These are phyloP conservation scores for Otus sunia DNA, from an alignment of 2,113 vertebrate genomes.

Conservation along the genomic window DNA sequence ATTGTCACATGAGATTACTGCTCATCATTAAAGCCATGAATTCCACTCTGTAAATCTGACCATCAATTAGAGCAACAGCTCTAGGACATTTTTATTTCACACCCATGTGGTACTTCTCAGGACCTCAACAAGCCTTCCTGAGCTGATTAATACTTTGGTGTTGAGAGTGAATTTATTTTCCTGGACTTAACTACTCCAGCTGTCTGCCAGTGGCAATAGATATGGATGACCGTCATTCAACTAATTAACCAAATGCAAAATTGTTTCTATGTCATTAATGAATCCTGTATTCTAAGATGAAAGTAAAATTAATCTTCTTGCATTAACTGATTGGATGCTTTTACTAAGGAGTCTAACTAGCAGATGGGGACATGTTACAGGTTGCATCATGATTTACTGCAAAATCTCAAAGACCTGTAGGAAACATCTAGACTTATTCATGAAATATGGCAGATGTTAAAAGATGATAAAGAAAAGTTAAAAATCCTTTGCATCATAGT, in stretches of 20 bases:
- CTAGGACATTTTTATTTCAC: background rate
- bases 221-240: conserved; percentile 71
- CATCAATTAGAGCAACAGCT: background rate
- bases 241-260: conserved; percentile 76
- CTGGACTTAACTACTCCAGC: conserved; percentile 68
- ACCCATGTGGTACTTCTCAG: background rate
- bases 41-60: background rate
- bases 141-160: conserved; percentile 66
- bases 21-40: background rate
- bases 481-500: background rate
- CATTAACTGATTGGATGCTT: conserved; percentile 17
- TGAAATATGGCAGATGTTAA: background rate
- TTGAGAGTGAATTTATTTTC: conserved; percentile 75
- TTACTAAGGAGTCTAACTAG: background rate
- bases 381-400: background rate
- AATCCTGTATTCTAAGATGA: conserved; percentile 33
- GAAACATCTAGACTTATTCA: background rate
- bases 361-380: background rate
- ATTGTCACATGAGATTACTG: background rate
- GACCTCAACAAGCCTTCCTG: background rate
- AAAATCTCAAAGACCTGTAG: background rate
- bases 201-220: conserved; percentile 66
- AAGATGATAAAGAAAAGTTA: background rate
- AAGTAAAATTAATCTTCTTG: conserved; percentile 58
- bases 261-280: conserved; percentile 62